Evolutionary conservation across 2,797 vertebrate genomes (phyloP).

Genomic region (Acanthiza pusilla): DNA sequence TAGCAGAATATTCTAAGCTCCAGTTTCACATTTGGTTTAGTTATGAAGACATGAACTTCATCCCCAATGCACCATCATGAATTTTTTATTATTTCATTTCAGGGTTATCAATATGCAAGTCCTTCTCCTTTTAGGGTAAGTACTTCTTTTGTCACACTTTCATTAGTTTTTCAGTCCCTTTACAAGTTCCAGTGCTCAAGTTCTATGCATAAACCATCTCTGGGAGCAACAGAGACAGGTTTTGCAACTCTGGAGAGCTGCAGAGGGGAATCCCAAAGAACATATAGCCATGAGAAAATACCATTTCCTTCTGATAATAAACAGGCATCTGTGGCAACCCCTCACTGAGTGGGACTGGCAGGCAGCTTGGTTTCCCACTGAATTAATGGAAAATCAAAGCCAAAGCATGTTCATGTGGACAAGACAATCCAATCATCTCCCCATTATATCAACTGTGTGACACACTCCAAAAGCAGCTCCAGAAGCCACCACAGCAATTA

Average conservation of each 20-base stretch:
- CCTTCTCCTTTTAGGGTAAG: background rate
- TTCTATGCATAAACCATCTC: background rate
- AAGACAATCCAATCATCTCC: conserved; percentile 28
- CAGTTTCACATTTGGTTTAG: background rate
- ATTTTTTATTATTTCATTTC: conserved; percentile 2
- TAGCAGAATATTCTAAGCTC: background rate
- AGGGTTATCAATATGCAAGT: background rate
- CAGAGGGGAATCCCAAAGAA: background rate
- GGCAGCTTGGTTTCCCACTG: conserved; percentile 38
- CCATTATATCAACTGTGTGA: conserved; percentile 5
- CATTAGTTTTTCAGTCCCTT: background rate
- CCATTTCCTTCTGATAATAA: conserved; percentile 39
- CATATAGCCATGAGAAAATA: conserved; percentile 22
- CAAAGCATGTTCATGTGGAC: conserved; percentile 20
- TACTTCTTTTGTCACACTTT: background rate
- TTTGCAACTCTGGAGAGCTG: background rate
- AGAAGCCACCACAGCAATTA: conserved; percentile 15
- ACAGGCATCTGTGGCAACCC: background rate
- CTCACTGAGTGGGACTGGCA: background rate
- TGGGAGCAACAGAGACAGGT: background rate
- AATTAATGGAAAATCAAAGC: conserved; percentile 53
- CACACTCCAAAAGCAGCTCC: conserved; percentile 32
- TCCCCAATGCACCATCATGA: background rate
- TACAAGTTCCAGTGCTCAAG: background rate
- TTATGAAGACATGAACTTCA: background rate